These are phyloP conservation scores for Seriola quinqueradiata DNA, from an alignment of 2,113 vertebrate species.

Conservation along the genomic window DNA sequence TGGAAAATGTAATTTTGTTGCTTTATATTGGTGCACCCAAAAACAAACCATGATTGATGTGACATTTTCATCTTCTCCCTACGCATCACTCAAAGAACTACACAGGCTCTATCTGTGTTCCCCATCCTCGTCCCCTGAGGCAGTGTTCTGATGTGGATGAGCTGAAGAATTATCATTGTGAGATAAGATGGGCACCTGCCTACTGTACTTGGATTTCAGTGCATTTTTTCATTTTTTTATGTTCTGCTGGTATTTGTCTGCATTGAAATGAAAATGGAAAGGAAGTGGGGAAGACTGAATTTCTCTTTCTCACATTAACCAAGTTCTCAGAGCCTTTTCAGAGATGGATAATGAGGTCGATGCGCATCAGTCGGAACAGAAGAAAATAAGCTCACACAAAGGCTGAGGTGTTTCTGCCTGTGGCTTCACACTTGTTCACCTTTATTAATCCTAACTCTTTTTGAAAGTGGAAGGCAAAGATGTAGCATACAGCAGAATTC, in stretches of 20 bases:
- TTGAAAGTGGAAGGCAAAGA: not conserved
- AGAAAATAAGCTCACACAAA: not conserved
- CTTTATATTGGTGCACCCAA: constrained; percentile 26
- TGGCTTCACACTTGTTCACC: constrained; percentile 11
- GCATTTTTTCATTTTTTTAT: constrained; percentile 2
- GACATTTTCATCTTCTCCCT: constrained; percentile 45
- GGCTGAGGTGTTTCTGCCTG: constrained; percentile 6
- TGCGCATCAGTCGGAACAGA: constrained; percentile 6
- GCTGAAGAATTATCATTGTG: constrained; percentile 65
- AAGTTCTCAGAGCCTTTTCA: not conserved
- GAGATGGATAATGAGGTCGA: constrained; percentile 24
- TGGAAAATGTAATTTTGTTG: constrained; percentile 49
- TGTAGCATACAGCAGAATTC: not conserved
- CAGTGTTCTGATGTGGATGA: constrained; percentile 70
- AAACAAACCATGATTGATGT: constrained; percentile 54
- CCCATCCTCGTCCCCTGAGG: constrained; percentile 62
- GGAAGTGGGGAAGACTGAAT: not conserved
- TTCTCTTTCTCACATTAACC: constrained; percentile 3
- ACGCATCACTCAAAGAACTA: constrained; percentile 40
- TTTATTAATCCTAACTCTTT: constrained; percentile 9
- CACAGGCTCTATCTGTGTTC: constrained; percentile 62
- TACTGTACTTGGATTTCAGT: constrained; percentile 44
- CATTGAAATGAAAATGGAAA: constrained; percentile 11
- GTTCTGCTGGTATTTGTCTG: constrained; percentile 32
- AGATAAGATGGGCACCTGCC: constrained; percentile 50